Evolutionary conservation across 2,113 vertebrate genomes (phyloP).

Genomic region (Gambusia holbrooki): DNA sequence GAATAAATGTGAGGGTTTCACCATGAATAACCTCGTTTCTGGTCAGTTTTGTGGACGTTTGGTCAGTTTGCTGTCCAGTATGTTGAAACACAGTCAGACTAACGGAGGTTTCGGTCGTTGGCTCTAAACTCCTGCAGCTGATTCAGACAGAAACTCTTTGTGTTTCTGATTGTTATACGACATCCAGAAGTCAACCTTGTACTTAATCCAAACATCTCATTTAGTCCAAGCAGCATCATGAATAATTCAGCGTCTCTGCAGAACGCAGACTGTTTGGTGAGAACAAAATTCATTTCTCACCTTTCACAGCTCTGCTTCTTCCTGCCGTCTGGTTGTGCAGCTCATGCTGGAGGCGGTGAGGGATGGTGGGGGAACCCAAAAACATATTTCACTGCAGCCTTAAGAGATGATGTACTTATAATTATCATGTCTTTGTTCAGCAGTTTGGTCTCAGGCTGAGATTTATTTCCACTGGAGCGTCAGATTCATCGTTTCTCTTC

Average conservation of each 20-base stretch:
- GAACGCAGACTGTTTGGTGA: conserved; percentile 32
- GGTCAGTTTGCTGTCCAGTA: background rate
- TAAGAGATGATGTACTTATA: background rate
- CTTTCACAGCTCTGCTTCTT: conserved; percentile 4
- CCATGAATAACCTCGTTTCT: background rate
- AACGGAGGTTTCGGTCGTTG: background rate
- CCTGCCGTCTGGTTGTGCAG: conserved; percentile 17
- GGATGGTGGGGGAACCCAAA: background rate
- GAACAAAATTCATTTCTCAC: conserved; percentile 48
- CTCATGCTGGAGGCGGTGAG: conserved; percentile 29
- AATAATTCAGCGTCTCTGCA: conserved; percentile 70
- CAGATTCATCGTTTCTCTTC: conserved; percentile 1
- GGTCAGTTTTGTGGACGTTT: too few relatives aligned
- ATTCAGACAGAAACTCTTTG: conserved; percentile 13
- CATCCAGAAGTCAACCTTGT: conserved; percentile 47
- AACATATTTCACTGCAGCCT: background rate
- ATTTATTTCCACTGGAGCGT: conserved; percentile 1
- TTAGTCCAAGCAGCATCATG: conserved; percentile 60
- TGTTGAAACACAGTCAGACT: background rate
- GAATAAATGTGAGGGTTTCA: background rate
- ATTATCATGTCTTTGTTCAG: conserved; percentile 22
- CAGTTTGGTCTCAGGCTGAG: conserved; percentile 36
- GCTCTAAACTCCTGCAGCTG: background rate
- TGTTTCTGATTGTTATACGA: background rate
- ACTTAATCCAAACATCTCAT: conserved; percentile 65